Percentiles rank a stretch among this genome's conserved stretches.
These are phyloP conservation scores for Brienomyrus brachyistius DNA, from an alignment of 2,113 vertebrate species.

Conservation along the genomic window DNA sequence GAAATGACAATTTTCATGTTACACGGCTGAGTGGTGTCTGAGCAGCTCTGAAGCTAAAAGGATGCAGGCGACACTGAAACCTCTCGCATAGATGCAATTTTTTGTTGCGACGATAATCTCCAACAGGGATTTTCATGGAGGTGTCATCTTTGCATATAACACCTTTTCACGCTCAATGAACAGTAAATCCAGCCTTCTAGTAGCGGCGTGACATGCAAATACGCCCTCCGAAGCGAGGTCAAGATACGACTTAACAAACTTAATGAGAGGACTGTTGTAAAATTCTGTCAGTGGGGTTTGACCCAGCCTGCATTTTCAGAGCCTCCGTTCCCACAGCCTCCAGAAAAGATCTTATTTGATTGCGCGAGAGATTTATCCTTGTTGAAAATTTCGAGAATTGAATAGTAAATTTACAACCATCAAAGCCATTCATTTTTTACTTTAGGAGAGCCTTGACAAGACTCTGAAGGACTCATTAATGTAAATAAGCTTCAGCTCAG, in stretches of 20 bases:
- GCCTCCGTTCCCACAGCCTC: not conserved
- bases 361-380: not conserved
- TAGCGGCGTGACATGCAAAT: not conserved
- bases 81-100: not conserved
- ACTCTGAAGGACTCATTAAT: conserved; percentile 9
- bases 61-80: not conserved
- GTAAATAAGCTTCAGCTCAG: conserved; percentile 9
- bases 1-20: not conserved
- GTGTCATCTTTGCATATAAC: not conserved
- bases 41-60: not conserved
- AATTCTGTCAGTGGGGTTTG: not conserved
- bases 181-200: conserved; percentile 6
- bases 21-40: not conserved
- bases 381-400: not conserved
- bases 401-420: conserved; percentile 11
- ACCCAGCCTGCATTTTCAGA: not conserved
- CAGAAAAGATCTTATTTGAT: conserved; percentile 4
- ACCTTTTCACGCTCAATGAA: not conserved
- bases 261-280: not conserved
- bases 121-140: not conserved
- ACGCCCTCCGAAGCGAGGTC: not conserved
- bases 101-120: not conserved
- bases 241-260: not conserved
- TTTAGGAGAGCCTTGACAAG: not conserved
- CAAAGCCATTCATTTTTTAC: not conserved